These are phyloP conservation scores for Daktulosphaira vitifoliae DNA, from an alignment of 1,140 invertebrate species.

Conservation along the genomic window DNA sequence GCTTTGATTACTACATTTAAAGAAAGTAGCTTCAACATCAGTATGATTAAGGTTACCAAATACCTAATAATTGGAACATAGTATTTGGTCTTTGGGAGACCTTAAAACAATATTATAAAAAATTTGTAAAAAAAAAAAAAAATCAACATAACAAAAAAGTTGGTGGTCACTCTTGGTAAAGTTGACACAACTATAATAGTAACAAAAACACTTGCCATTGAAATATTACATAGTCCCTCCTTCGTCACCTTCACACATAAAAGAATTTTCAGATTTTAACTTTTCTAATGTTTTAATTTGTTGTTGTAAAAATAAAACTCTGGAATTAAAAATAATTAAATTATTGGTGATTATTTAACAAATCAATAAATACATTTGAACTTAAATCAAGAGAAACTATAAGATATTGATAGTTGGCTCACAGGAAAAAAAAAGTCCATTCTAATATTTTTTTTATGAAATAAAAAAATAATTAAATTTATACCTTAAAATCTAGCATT, in stretches of 20 bases:
- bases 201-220: conserved; percentile 29
- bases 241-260: conserved; percentile 62
- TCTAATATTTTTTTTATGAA: too few relatives aligned
- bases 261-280: conserved; percentile 85
- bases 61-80: conserved; percentile 31
- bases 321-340: conserved; percentile 48
- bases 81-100: conserved; percentile 5
- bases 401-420: too few relatives aligned
- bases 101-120: conserved; percentile 27
- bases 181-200: conserved; percentile 22
- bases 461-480: too few relatives aligned
- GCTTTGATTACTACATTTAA: background rate
- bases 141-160: conserved; percentile 16
- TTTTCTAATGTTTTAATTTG: conserved; percentile 82
- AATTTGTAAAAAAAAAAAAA: conserved; percentile 31
- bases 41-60: conserved; percentile 3
- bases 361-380: too few relatives aligned
- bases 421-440: too few relatives aligned
- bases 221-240: conserved; percentile 13
- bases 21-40: background rate
- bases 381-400: too few relatives aligned
- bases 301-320: conserved; percentile 82
- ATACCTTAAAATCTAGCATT: too few relatives aligned
- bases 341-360: too few relatives aligned
- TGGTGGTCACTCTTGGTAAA: conserved; percentile 5